phyloP scores from a whole-genome alignment of 1,140 invertebrate genomes.

The Eubasilissa regina region DNA sequence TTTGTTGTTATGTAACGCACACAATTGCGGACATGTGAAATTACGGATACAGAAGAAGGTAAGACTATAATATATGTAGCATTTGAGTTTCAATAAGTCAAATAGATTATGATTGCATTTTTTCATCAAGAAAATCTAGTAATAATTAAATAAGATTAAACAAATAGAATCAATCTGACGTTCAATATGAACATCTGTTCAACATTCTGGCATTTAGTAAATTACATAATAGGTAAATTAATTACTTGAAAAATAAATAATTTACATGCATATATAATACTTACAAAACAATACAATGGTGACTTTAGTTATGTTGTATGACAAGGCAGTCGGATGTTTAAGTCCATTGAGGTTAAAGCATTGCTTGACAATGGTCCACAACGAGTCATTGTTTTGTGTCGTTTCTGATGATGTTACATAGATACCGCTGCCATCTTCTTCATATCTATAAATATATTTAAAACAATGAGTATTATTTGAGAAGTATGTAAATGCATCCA shows the following conservation, averaged over 20 bases:
- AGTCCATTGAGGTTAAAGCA: conserved; percentile 74
- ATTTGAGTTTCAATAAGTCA: too few relatives aligned
- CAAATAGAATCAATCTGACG: too few relatives aligned
- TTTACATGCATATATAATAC: conserved; percentile 58
- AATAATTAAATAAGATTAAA: too few relatives aligned
- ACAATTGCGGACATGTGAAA: too few relatives aligned
- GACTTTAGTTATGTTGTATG: conserved; percentile 74
- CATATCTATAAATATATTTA: conserved; percentile 40
- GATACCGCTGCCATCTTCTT: conserved; percentile 44
- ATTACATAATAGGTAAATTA: neutral
- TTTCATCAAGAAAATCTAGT: too few relatives aligned
- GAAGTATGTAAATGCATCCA: conserved; percentile 1
- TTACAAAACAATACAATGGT: conserved; percentile 74
- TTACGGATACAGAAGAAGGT: too few relatives aligned
- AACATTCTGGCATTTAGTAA: neutral
- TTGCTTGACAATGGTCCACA: conserved; percentile 63
- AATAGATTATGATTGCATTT: too few relatives aligned
- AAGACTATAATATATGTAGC: too few relatives aligned
- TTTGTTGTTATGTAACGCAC: too few relatives aligned
- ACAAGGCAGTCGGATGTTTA: conserved; percentile 70
- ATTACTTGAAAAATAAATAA: neutral
- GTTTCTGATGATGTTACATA: neutral
- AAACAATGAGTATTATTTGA: neutral
- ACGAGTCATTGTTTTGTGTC: conserved; percentile 47
- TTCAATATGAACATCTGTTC: too few relatives aligned